Evolutionary conservation across 2,888 invertebrate genomes (phyloP).

Genomic region (Dicyrtoma fusca): DNA sequence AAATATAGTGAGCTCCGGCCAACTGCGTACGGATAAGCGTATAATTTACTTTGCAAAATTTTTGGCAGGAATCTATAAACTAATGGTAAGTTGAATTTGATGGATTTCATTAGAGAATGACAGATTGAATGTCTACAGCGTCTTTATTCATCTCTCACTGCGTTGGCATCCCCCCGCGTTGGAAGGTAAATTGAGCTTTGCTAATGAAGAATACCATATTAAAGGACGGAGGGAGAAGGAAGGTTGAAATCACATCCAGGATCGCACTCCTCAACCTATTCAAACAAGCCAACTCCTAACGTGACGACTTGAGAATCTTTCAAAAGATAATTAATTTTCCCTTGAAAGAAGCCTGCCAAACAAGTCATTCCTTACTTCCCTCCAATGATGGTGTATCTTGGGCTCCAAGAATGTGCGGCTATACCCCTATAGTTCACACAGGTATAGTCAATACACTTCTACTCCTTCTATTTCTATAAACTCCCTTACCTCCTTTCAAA

Average conservation of each 20-base stretch:
- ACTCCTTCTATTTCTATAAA: too few relatives aligned
- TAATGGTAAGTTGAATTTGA: background rate
- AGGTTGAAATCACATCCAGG: slow-evolving; percentile 2
- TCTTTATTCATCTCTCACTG: too few relatives aligned
- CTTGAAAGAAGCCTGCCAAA: slow-evolving; percentile 19
- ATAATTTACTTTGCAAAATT: too few relatives aligned
- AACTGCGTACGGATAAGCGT: too few relatives aligned
- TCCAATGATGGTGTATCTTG: background rate
- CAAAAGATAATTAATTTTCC: slow-evolving; percentile 33
- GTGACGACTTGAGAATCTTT: slow-evolving; percentile 15
- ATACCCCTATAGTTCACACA: too few relatives aligned
- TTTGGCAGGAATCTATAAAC: too few relatives aligned
- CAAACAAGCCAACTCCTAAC: slow-evolving; percentile 7
- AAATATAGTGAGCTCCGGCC: too few relatives aligned
- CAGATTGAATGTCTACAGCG: background rate
- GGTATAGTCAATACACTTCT: too few relatives aligned
- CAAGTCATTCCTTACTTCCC: slow-evolving; percentile 8
- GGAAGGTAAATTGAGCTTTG: too few relatives aligned
- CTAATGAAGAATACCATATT: slow-evolving; percentile 16
- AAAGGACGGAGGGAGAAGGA: background rate
- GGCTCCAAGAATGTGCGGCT: too few relatives aligned
- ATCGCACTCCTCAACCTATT: background rate
- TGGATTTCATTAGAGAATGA: slow-evolving; percentile 13
- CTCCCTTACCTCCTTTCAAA: too few relatives aligned
- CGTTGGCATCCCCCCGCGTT: too few relatives aligned